phyloP scores from a whole-genome alignment of 2,113 vertebrate species.

The Hippopotamus amphibius region DNA sequence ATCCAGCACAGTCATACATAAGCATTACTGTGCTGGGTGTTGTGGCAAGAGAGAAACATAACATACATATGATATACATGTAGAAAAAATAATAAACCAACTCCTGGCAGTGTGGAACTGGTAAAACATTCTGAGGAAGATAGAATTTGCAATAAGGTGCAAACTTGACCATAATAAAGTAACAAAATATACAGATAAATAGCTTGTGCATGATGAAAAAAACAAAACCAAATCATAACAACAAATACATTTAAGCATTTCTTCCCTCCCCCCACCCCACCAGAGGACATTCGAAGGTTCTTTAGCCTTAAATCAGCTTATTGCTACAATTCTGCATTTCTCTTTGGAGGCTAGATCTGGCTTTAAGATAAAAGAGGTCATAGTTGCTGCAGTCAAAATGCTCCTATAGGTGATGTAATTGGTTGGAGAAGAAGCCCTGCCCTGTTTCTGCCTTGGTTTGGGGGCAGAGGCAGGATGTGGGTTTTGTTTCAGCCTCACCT shows the following conservation, averaged over 20 bases:
- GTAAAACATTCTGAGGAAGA: constrained; percentile 7
- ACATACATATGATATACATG: neutral
- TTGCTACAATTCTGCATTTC: neutral
- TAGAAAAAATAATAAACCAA: neutral
- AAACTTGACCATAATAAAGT: constrained; percentile 27
- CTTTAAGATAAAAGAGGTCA: constrained; percentile 38
- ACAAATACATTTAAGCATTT: neutral
- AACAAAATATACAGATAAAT: constrained; percentile 4
- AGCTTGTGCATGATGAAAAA: neutral
- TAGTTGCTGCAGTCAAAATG: neutral
- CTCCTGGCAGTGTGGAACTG: neutral
- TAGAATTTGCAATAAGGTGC: neutral
- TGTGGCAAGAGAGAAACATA: neutral
- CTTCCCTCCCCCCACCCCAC: neutral
- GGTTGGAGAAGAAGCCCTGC: neutral
- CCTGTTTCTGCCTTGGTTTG: neutral
- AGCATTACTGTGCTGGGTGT: neutral
- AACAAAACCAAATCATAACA: neutral
- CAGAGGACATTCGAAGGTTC: neutral
- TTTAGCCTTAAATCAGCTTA: constrained; percentile 10
- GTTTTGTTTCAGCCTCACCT: constrained; percentile 41
- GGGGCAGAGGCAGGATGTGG: constrained; percentile 47
- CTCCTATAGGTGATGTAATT: neutral
- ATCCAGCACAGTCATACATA: neutral
- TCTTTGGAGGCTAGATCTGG: constrained; percentile 34